Conservation (phyloP, 2,888 invertebrate genomes). For the Nephrotoma guestfalica region DNA sequence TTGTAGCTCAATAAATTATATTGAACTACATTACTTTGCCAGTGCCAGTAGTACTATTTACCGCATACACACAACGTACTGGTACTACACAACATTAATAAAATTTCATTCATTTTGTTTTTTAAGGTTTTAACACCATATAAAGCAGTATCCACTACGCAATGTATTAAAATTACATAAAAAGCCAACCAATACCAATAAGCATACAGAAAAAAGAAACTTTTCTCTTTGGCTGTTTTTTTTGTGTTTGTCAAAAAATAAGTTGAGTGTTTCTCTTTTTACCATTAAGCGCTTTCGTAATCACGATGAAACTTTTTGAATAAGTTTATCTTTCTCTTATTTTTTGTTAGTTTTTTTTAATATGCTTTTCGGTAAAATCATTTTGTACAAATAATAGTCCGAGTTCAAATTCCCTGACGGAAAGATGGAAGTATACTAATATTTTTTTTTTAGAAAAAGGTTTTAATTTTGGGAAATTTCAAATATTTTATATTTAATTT, state of each 20-base stretch:
- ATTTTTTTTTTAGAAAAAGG: background rate
- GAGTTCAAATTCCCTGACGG: background rate
- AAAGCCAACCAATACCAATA: background rate
- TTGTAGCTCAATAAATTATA: background rate
- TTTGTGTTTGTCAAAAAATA: background rate
- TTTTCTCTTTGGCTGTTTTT: background rate
- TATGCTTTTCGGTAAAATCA: background rate
- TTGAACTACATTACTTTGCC: background rate
- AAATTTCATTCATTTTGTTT: background rate
- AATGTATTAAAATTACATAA: background rate
- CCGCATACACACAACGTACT: no score
- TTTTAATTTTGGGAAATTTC: background rate
- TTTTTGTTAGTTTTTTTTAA: background rate
- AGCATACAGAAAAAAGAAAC: background rate
- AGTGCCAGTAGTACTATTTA: no score
- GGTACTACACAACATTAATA: background rate
- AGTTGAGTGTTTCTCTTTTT: background rate
- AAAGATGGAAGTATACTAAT: background rate
- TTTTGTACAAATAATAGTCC: background rate
- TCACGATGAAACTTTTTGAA: background rate
- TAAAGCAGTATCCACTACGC: background rate
- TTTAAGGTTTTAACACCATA: background rate
- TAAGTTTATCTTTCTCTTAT: background rate
- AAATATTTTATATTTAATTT: background rate
- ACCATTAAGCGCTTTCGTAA: background rate